phyloP scores from a whole-genome alignment of 1,140 invertebrate species.

The Tribolium castaneum region DNA sequence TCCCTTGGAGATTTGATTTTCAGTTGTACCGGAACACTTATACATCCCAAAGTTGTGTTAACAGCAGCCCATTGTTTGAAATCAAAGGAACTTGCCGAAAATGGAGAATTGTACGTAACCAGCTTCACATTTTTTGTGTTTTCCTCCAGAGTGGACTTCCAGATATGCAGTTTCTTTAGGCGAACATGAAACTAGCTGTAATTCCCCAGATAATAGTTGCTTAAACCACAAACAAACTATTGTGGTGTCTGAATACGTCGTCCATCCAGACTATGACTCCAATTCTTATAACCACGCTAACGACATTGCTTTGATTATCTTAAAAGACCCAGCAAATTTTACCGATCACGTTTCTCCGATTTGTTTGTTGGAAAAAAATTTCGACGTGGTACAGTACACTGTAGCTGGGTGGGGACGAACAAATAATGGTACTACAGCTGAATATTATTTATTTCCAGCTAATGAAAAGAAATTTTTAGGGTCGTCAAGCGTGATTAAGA shows the following conservation, averaged over 20 bases:
- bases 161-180: slow-evolving; percentile 65
- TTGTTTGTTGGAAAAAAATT: slow-evolving; percentile 66
- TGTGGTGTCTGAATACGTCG: slow-evolving; percentile 64
- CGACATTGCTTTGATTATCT: slow-evolving; percentile 72
- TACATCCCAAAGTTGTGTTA: slow-evolving; percentile 66
- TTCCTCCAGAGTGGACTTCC: not conserved
- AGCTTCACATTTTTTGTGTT: not conserved
- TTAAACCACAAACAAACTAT: slow-evolving; percentile 64
- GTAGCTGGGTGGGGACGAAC: slow-evolving; percentile 61
- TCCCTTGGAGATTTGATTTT: slow-evolving; percentile 40
- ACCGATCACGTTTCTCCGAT: slow-evolving; percentile 70
- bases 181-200: slow-evolving; percentile 67
- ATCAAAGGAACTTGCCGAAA: slow-evolving; percentile 19
- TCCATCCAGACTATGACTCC: slow-evolving; percentile 69
- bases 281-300: slow-evolving; percentile 64
- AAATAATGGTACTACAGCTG: slow-evolving; percentile 50
- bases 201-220: slow-evolving; percentile 50
- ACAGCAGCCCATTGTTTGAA: slow-evolving; percentile 69
- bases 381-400: slow-evolving; percentile 43
- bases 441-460: not conserved
- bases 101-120: slow-evolving; percentile 52
- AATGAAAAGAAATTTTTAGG: not conserved
- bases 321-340: slow-evolving; percentile 62
- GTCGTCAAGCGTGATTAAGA: slow-evolving; percentile 32
- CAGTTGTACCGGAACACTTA: slow-evolving; percentile 67